Percentiles rank a stretch among this genome's conserved stretches.
These are phyloP conservation scores for Acronicta aceris DNA, from an alignment of 2,888 invertebrate species.

Conservation along the genomic window DNA sequence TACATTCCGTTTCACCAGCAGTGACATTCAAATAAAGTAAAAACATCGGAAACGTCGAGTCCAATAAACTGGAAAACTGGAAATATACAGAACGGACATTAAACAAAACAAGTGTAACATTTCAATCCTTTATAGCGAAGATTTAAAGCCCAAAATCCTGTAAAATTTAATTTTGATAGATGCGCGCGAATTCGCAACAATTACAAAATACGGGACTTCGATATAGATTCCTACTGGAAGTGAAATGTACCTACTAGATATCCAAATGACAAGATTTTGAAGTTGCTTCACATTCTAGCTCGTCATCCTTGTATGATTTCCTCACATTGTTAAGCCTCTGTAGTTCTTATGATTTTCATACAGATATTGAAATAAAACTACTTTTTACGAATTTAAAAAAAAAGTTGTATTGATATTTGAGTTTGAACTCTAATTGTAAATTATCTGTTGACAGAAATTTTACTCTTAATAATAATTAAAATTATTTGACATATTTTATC, in stretches of 20 bases:
- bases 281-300: too few species aligned
- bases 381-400: too few species aligned
- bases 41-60: conserved; percentile 54
- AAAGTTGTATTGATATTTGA: too few species aligned
- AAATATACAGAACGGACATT: conserved; percentile 60
- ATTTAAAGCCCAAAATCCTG: conserved; percentile 76
- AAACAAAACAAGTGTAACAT: conserved; percentile 63
- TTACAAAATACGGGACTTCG: conserved; percentile 66
- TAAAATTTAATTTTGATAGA: conserved; percentile 85
- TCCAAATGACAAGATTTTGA: not conserved
- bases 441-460: too few species aligned
- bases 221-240: conserved; percentile 45
- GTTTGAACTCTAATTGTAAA: too few species aligned
- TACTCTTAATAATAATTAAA: too few species aligned
- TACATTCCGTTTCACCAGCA: conserved; percentile 42
- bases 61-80: conserved; percentile 57
- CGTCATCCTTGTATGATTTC: too few species aligned
- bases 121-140: conserved; percentile 70
- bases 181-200: conserved; percentile 74
- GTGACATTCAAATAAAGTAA: conserved; percentile 60
- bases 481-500: too few species aligned
- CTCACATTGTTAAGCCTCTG: too few species aligned
- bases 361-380: too few species aligned
- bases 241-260: not conserved
- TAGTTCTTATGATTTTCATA: too few species aligned